Conservation (phyloP, 1,140 invertebrate species). For the Spodoptera litura region DNA sequence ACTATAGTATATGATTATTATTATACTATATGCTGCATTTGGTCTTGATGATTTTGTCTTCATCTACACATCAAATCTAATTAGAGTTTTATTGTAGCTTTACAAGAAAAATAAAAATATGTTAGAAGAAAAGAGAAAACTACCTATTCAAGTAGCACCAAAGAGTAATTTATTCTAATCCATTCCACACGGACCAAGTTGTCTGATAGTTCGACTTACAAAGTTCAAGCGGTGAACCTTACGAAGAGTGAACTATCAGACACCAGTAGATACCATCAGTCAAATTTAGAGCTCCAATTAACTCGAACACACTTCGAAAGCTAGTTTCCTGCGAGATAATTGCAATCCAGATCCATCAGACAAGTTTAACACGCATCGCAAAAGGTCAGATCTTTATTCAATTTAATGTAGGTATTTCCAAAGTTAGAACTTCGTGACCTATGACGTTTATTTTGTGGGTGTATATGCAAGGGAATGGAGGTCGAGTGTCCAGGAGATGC, state of each 20-base stretch:
- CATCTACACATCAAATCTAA: too few species aligned
- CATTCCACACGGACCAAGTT: slow-evolving; percentile 5
- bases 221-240: slow-evolving; percentile 14
- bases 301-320: slow-evolving; percentile 10
- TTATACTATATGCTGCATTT: too few species aligned
- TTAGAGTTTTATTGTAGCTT: too few species aligned
- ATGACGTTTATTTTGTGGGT: neutral
- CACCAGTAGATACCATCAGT: slow-evolving; percentile 29
- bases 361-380: slow-evolving; percentile 16
- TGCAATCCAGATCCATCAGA: slow-evolving; percentile 44
- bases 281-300: slow-evolving; percentile 37
- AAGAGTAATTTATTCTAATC: slow-evolving; percentile 23
- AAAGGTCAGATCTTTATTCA: slow-evolving; percentile 50
- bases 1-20: too few species aligned
- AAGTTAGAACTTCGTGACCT: slow-evolving; percentile 25
- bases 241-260: slow-evolving; percentile 22
- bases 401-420: slow-evolving; percentile 8
- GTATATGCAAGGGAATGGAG: neutral
- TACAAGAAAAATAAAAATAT: neutral
- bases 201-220: slow-evolving; percentile 10
- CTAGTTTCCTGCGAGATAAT: slow-evolving; percentile 46
- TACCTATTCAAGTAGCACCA: neutral
- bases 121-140: too few species aligned
- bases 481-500: slow-evolving; percentile 21
- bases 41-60: too few species aligned